Evolutionary conservation across 2,888 invertebrate species (phyloP).

Genomic region (Fabriciana adippe): DNA sequence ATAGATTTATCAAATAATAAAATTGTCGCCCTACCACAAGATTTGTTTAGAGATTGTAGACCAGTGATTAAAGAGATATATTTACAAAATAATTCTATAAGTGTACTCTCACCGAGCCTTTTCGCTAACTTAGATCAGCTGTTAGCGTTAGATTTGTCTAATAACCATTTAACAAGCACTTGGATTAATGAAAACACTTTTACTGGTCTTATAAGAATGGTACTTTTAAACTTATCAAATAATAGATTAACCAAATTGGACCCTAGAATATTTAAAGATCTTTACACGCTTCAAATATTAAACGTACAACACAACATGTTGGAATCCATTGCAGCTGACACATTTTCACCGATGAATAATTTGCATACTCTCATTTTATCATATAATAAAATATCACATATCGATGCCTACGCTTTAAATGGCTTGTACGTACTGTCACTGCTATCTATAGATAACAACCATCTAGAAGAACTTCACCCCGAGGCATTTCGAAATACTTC

Average conservation of each 20-base stretch:
- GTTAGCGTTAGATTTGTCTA: constrained; percentile 90
- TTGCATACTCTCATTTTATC: constrained; percentile 93
- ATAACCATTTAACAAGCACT: constrained; percentile 92
- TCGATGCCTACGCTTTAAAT: constrained; percentile 93
- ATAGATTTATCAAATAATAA: constrained; percentile 95
- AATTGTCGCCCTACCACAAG: constrained; percentile 92
- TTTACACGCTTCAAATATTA: constrained; percentile 92
- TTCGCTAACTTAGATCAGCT: constrained; percentile 93
- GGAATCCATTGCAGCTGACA: constrained; percentile 92
- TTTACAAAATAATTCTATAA: constrained; percentile 95
- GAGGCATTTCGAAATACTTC: constrained; percentile 96
- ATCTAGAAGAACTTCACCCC: constrained; percentile 90
- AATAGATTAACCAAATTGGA: constrained; percentile 92
- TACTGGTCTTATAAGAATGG: constrained; percentile 92
- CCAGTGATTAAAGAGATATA: constrained; percentile 93
- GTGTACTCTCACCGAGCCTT: constrained; percentile 91
- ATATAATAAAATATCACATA: constrained; percentile 91
- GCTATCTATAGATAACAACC: constrained; percentile 93
- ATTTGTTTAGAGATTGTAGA: constrained; percentile 90
- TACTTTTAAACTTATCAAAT: constrained; percentile 92
- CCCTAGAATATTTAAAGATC: constrained; percentile 91
- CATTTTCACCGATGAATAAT: constrained; percentile 95
- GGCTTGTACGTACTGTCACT: constrained; percentile 93
- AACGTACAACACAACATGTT: constrained; percentile 93
- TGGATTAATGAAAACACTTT: constrained; percentile 94